Percentiles rank a stretch among this genome's conserved stretches.
Conservation (phyloP, 1,140 invertebrate genomes). For the Euschistus heros region DNA sequence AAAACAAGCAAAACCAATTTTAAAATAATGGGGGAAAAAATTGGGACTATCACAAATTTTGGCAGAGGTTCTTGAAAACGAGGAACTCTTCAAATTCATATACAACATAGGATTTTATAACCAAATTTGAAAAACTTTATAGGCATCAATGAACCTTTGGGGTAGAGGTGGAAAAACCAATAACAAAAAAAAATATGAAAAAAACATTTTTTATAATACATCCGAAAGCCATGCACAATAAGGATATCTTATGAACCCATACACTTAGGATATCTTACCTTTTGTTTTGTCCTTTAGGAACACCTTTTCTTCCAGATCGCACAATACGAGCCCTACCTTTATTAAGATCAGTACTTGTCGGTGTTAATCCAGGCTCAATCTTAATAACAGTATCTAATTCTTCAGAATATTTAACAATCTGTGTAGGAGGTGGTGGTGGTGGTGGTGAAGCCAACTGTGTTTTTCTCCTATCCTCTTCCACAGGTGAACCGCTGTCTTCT, state of each 20-base stretch:
- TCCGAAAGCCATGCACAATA: too few species aligned
- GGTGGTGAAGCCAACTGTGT: constrained; percentile 20
- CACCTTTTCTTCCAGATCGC: constrained; percentile 22
- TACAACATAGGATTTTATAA: too few species aligned
- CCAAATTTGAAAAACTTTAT: too few species aligned
- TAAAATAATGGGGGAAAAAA: too few species aligned
- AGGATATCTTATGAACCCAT: background rate
- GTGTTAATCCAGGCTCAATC: background rate
- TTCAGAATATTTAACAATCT: constrained; percentile 12
- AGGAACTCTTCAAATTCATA: too few species aligned
- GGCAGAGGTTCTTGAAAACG: too few species aligned
- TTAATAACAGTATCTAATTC: constrained; percentile 40
- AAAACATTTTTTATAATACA: too few species aligned
- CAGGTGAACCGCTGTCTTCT: background rate
- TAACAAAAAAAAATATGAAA: too few species aligned
- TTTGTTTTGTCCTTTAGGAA: constrained; percentile 35
- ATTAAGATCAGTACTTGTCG: background rate
- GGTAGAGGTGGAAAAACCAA: too few species aligned
- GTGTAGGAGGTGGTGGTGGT: constrained; percentile 1
- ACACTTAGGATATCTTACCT: constrained; percentile 38
- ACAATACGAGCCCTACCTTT: constrained; percentile 16
- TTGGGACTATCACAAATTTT: too few species aligned
- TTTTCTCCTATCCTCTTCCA: constrained; percentile 30
- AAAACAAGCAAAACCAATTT: too few species aligned
- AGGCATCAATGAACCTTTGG: too few species aligned